A percentile compares a stretch with the other conserved stretches of the same genome.
Evolutionary conservation across 2,888 invertebrate genomes (phyloP).

Genomic region (Coelogynopora nodosa): DNA sequence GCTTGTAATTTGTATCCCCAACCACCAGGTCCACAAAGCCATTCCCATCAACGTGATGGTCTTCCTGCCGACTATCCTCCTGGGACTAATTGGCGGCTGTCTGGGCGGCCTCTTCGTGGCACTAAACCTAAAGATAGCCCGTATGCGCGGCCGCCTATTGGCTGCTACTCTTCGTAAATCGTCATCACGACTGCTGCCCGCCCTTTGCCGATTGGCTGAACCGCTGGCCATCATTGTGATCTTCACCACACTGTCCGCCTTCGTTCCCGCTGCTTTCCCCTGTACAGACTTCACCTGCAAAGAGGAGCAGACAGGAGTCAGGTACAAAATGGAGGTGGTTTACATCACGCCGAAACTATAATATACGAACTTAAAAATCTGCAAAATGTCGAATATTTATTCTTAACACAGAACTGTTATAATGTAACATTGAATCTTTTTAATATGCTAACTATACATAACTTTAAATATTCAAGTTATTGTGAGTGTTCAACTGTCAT

Average conservation of each 20-base stretch:
- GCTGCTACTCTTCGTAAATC: constrained; percentile 53
- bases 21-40: constrained; percentile 55
- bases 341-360: too few relatives aligned
- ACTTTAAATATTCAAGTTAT: too few relatives aligned
- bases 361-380: too few relatives aligned
- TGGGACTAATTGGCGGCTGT: constrained; percentile 61
- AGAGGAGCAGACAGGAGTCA: too few relatives aligned
- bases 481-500: too few relatives aligned
- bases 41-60: constrained; percentile 61
- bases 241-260: constrained; percentile 55
- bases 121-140: constrained; percentile 60
- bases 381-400: too few relatives aligned
- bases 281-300: constrained; percentile 55
- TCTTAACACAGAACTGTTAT: too few relatives aligned
- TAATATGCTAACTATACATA: too few relatives aligned
- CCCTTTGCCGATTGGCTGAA: constrained; percentile 52
- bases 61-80: constrained; percentile 60
- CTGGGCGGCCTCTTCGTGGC: constrained; percentile 62
- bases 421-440: too few relatives aligned
- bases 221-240: constrained; percentile 58
- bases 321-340: too few relatives aligned
- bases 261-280: constrained; percentile 56
- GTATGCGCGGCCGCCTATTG: constrained; percentile 56
- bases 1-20: too few relatives aligned
- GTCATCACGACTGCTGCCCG: constrained; percentile 53